These are phyloP conservation scores for Tryphoninae sp. DNA, from an alignment of 2,888 invertebrate genomes.

Conservation along the genomic window DNA sequence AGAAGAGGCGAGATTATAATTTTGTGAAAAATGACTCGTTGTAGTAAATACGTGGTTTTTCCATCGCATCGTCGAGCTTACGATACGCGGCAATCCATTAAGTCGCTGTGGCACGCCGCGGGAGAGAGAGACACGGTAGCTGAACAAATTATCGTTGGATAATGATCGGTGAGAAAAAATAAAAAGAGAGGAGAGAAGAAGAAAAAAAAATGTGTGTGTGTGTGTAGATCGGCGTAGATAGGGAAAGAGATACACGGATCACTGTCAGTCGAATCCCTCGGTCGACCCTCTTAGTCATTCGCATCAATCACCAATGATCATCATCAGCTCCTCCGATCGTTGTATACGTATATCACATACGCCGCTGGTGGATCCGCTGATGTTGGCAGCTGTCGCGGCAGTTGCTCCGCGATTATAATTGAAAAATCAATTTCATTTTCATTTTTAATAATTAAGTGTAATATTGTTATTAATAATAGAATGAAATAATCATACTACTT, in stretches of 20 bases:
- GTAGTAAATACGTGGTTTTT: too few relatives aligned
- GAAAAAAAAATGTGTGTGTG: not conserved
- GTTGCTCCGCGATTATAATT: conserved; percentile 45
- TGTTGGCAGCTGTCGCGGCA: conserved; percentile 22
- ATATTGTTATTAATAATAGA: conserved; percentile 3
- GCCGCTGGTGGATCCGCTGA: conserved; percentile 10
- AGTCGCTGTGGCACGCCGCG: not conserved
- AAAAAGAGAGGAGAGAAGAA: conserved; percentile 6
- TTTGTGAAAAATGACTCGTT: too few relatives aligned
- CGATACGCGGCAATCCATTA: too few relatives aligned
- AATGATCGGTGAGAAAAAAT: conserved; percentile 44
- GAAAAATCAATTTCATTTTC: conserved; percentile 57
- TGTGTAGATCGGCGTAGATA: conserved; percentile 55
- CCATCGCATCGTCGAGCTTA: too few relatives aligned
- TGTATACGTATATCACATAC: conserved; percentile 17
- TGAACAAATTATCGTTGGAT: conserved; percentile 60
- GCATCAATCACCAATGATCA: conserved; percentile 60
- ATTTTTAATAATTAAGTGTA: not conserved
- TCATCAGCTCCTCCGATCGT: conserved; percentile 40
- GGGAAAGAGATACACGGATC: conserved; percentile 48
- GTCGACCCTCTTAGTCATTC: conserved; percentile 49
- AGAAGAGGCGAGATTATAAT: too few relatives aligned
- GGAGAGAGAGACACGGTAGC: conserved; percentile 49
- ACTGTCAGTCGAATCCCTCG: conserved; percentile 54
- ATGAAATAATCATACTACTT: not conserved